These are phyloP conservation scores for Tethya wilhelma DNA, from an alignment of 37 sponge, comb jelly and placozoan species.

Conservation along the genomic window DNA sequence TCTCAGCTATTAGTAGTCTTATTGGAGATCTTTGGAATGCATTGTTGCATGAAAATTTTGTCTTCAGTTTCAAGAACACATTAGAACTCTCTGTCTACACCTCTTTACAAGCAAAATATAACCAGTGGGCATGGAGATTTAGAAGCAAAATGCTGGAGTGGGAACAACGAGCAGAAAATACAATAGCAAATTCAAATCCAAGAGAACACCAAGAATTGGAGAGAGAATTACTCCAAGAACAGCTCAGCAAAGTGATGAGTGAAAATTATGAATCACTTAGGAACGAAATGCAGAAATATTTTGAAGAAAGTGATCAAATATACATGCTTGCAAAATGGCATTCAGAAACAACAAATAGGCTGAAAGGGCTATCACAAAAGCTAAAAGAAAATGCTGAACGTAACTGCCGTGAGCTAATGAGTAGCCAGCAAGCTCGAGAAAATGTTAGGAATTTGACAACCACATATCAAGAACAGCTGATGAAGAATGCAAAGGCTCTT, in stretches of 20 bases:
- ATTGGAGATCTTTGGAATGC: conserved; percentile 34
- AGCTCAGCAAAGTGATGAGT: not conserved
- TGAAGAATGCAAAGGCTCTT: too few relatives aligned
- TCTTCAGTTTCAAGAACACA: too few relatives aligned
- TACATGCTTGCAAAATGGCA: conserved; percentile 14
- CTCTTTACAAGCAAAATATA: conserved; percentile 10
- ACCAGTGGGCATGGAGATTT: conserved; percentile 21
- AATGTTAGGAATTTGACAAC: too few relatives aligned
- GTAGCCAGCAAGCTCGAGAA: too few relatives aligned
- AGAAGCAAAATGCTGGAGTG: conserved; percentile 9
- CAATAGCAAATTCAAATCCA: not conserved
- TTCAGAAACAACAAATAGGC: not conserved
- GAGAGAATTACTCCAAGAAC: not conserved
- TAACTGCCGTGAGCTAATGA: too few relatives aligned
- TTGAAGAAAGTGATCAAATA: conserved; percentile 1
- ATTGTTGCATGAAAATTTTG: conserved; percentile 49
- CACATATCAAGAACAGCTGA: too few relatives aligned
- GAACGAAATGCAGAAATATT: conserved; percentile 1
- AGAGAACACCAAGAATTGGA: not conserved
- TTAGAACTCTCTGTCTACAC: conserved; percentile 28
- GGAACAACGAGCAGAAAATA: not conserved
- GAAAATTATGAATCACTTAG: not conserved
- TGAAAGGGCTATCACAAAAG: not conserved
- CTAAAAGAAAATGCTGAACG: not conserved
- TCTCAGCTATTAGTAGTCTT: not conserved